These are phyloP conservation scores for Mandrillus leucophaeus DNA, from an alignment of 2,113 vertebrate genomes.

Conservation along the genomic window DNA sequence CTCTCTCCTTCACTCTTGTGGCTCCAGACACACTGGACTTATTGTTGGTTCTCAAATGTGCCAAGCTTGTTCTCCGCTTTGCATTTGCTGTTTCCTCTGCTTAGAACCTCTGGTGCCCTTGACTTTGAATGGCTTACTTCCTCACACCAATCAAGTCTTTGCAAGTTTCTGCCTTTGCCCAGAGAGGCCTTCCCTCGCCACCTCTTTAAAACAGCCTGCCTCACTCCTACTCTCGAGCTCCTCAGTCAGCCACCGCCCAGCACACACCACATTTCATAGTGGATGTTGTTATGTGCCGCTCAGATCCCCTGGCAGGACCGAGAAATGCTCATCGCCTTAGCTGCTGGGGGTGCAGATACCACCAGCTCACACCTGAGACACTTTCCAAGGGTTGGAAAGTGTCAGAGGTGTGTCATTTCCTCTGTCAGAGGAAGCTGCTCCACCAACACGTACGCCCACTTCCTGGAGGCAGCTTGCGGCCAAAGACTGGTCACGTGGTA, in stretches of 20 bases:
- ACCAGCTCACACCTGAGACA: background rate
- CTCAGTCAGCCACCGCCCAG: background rate
- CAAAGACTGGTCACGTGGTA: background rate
- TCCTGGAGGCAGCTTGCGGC: background rate
- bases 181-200: background rate
- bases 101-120: background rate
- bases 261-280: background rate
- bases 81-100: background rate
- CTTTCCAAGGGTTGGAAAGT: background rate
- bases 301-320: background rate
- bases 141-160: background rate
- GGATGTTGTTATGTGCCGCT: background rate
- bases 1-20: background rate
- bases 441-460: background rate
- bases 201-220: background rate
- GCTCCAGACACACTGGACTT: constrained; percentile 19
- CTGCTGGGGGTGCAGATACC: background rate
- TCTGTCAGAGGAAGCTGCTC: background rate
- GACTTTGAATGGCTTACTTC: background rate
- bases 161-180: background rate
- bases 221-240: background rate
- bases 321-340: background rate
- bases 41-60: background rate
- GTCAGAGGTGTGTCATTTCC: too few species aligned
- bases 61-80: background rate